Percentiles rank a stretch among this genome's conserved stretches.
These are phyloP conservation scores for Apodemus sylvaticus DNA, from an alignment of 2,113 vertebrate species.

Conservation along the genomic window DNA sequence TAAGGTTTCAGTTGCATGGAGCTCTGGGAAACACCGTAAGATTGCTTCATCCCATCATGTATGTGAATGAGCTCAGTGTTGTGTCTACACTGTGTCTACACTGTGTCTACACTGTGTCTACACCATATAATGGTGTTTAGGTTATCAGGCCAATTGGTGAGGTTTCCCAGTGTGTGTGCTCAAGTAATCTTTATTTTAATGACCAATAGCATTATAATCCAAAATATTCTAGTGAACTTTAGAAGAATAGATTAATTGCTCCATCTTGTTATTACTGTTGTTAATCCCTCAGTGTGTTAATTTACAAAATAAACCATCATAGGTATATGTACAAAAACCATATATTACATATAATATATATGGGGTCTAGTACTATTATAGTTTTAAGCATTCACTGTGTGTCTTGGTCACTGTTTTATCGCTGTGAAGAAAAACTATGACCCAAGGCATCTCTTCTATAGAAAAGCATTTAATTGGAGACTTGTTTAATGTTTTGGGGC, in stretches of 20 bases:
- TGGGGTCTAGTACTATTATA: neutral
- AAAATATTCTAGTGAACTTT: neutral
- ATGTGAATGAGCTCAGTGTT: neutral
- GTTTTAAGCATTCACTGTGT: neutral
- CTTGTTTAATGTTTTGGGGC: neutral
- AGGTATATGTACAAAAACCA: neutral
- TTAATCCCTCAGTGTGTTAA: neutral
- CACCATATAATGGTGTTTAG: neutral
- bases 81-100: neutral
- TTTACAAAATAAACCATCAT: neutral
- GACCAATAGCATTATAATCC: neutral
- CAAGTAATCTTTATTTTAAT: neutral
- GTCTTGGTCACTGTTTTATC: neutral
- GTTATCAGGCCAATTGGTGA: neutral
- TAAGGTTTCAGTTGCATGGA: neutral
- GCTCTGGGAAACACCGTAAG: neutral
- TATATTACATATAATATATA: neutral
- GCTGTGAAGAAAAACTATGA: neutral
- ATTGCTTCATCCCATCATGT: no score
- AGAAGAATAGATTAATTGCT: neutral
- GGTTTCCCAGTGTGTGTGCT: neutral
- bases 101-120: no score
- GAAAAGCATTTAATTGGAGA: neutral
- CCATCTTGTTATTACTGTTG: neutral
- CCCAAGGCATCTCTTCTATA: neutral